Conservation (phyloP, 2,113 vertebrate genomes). For the Empidonax alnorum region DNA sequence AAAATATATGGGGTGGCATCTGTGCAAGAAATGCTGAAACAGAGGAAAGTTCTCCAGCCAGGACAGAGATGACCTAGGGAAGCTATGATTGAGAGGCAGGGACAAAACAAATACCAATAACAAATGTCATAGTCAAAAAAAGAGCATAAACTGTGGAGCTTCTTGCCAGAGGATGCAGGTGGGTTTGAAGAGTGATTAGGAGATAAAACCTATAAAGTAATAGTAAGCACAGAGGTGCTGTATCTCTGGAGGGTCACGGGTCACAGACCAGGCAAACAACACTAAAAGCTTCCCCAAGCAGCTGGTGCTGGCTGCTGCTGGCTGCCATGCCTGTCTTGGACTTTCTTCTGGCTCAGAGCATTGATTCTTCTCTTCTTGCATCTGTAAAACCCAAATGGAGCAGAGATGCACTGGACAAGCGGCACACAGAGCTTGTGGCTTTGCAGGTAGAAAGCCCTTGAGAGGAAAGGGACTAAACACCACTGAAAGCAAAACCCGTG, state of each 20-base stretch:
- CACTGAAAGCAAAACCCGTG: background rate
- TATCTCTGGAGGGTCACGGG: background rate
- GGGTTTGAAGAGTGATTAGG: background rate
- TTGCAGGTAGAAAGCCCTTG: background rate
- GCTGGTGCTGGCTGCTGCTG: background rate
- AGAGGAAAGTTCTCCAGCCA: background rate
- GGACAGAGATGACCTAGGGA: background rate
- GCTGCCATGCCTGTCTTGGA: background rate
- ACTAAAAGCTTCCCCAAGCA: background rate
- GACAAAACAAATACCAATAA: background rate
- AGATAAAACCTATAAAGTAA: background rate
- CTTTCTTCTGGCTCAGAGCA: background rate
- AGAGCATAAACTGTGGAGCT: background rate
- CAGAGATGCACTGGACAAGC: accelerated
- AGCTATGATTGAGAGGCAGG: background rate
- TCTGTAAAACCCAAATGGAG: background rate
- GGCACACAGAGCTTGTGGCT: background rate
- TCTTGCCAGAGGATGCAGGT: background rate
- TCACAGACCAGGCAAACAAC: background rate
- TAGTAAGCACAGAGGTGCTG: background rate
- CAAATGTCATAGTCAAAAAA: background rate
- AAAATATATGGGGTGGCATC: background rate
- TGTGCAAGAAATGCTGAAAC: background rate
- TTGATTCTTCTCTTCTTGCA: background rate
- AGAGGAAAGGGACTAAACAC: background rate